Conservation (phyloP, 2,113 vertebrate species). For the Oostethus manadensis region DNA sequence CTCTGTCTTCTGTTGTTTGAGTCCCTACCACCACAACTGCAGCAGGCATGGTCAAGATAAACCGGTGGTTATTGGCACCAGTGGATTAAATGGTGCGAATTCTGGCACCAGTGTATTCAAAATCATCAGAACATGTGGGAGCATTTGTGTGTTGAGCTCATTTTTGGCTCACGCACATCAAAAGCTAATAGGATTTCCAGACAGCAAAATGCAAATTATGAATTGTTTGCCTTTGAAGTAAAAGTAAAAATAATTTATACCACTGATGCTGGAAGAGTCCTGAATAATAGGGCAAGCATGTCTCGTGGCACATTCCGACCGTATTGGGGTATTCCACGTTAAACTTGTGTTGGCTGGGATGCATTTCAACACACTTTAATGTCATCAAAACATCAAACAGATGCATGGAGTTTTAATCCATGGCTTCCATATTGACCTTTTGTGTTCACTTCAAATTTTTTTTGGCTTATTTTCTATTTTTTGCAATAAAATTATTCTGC, state of each 20-base stretch:
- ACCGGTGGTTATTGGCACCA: slow-evolving; percentile 58
- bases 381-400: too few relatives aligned
- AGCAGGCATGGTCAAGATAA: slow-evolving; percentile 51
- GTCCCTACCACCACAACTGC: slow-evolving; percentile 27
- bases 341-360: too few relatives aligned
- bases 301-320: too few relatives aligned
- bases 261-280: slow-evolving; percentile 17
- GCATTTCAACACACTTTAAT: too few relatives aligned
- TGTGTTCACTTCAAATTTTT: too few relatives aligned
- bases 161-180: slow-evolving; percentile 53
- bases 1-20: slow-evolving; percentile 14
- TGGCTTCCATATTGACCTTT: too few relatives aligned
- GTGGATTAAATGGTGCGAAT: too few relatives aligned
- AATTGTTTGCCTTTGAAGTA: slow-evolving; percentile 52
- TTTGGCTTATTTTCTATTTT: too few relatives aligned
- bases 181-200: slow-evolving; percentile 59
- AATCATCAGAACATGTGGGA: slow-evolving; percentile 66
- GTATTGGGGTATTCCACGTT: too few relatives aligned
- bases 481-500: too few relatives aligned
- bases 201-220: slow-evolving; percentile 49
- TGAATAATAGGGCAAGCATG: neutral
- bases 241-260: slow-evolving; percentile 48
- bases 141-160: slow-evolving; percentile 52
- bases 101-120: slow-evolving; percentile 68
- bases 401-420: too few relatives aligned